These are phyloP conservation scores for Dicrostonyx torquatus DNA, from an alignment of 2,797 vertebrate genomes.

Conservation along the genomic window DNA sequence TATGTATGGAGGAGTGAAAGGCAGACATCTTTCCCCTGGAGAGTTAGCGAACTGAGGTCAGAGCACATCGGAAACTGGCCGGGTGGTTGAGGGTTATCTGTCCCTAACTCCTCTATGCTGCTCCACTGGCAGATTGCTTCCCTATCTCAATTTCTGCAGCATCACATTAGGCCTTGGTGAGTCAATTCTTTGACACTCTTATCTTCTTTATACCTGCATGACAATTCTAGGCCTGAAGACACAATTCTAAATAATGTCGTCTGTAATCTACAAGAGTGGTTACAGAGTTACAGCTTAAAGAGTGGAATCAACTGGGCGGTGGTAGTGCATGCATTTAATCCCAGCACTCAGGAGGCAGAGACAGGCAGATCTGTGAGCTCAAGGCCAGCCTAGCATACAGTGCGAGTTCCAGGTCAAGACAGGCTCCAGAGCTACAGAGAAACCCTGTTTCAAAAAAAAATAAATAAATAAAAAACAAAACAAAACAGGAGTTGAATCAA, in stretches of 20 bases:
- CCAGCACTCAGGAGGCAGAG: too few relatives aligned
- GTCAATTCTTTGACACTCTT: background rate
- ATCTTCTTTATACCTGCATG: background rate
- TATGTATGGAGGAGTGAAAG: background rate
- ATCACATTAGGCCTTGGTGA: background rate
- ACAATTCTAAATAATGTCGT: background rate
- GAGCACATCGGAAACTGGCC: background rate
- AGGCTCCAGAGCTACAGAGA: too few relatives aligned
- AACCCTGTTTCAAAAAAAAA: too few relatives aligned
- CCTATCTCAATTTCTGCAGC: background rate
- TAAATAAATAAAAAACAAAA: too few relatives aligned
- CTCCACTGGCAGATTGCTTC: background rate
- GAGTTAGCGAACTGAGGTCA: conserved; percentile 32
- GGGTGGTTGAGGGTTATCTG: background rate
- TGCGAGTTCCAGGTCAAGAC: too few relatives aligned
- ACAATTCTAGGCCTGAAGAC: background rate
- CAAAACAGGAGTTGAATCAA: background rate
- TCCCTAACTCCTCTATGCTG: background rate
- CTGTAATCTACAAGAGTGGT: background rate
- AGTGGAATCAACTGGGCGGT: too few relatives aligned
- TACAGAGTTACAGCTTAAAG: too few relatives aligned
- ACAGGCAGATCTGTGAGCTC: too few relatives aligned
- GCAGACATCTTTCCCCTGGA: background rate
- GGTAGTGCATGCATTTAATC: too few relatives aligned
- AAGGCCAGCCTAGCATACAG: too few relatives aligned